Percentiles rank a stretch among this genome's conserved stretches.
Evolutionary conservation across 2,797 vertebrate species (phyloP).

Genomic region (Crenichthys baileyi): DNA sequence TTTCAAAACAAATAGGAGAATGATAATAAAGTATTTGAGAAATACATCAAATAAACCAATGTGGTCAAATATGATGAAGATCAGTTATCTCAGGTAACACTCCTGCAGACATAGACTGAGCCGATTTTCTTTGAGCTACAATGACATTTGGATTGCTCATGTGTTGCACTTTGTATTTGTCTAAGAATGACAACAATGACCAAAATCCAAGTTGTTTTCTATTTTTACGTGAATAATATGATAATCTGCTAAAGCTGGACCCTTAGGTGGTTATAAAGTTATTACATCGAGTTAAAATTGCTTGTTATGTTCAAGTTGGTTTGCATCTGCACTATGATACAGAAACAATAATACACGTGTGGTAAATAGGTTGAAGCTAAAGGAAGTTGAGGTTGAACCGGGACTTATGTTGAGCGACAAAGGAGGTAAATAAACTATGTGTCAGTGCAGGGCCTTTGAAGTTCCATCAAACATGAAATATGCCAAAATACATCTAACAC

Average conservation of each 20-base stretch:
- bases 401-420: not conserved
- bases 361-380: conserved; percentile 22
- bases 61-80: no score
- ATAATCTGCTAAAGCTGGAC: not conserved
- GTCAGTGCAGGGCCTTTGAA: conserved; percentile 35
- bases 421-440: conserved; percentile 22
- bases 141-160: not conserved
- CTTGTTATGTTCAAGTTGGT: conserved; percentile 3
- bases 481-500: conserved; percentile 26
- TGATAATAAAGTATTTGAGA: not conserved
- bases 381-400: conserved; percentile 31
- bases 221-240: not conserved
- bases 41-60: not conserved
- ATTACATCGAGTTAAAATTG: not conserved
- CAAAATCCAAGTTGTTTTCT: not conserved
- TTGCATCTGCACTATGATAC: conserved; percentile 7
- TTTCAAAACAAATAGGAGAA: no score
- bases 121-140: not conserved
- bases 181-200: not conserved
- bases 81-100: not conserved
- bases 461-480: conserved; percentile 10
- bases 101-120: not conserved
- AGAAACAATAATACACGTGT: conserved; percentile 12
- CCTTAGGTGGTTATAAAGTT: not conserved
- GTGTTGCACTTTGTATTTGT: not conserved